Conservation (phyloP, 2,888 invertebrate genomes). For the Orthosia incerta region DNA sequence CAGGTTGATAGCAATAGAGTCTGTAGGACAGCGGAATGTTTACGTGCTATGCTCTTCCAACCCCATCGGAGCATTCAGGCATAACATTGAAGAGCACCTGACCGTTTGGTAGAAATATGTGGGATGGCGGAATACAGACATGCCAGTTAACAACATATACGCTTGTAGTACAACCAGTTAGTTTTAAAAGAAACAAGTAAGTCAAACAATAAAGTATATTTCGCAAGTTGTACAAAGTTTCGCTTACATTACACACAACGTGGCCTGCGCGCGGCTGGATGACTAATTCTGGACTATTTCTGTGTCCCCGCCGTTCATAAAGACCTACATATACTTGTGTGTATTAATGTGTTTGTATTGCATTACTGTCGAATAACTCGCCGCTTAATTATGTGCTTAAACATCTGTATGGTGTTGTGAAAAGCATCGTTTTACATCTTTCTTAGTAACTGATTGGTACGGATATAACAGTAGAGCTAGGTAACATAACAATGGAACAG, state of each 20-base stretch:
- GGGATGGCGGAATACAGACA: neutral
- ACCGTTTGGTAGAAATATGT: too few relatives aligned
- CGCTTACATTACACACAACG: slow-evolving; percentile 39
- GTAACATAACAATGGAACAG: neutral
- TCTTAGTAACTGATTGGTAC: slow-evolving; percentile 30
- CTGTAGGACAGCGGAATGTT: too few relatives aligned
- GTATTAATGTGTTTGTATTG: slow-evolving; percentile 57
- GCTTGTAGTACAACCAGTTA: neutral
- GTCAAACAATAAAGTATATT: slow-evolving; percentile 41
- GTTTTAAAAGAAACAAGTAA: slow-evolving; percentile 10
- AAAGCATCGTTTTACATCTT: slow-evolving; percentile 36
- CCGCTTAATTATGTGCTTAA: slow-evolving; percentile 56
- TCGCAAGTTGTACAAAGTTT: slow-evolving; percentile 57
- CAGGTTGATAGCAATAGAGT: too few relatives aligned
- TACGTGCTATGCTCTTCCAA: too few relatives aligned
- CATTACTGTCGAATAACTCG: slow-evolving; percentile 57
- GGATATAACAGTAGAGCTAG: slow-evolving; percentile 9
- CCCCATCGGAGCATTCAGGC: too few relatives aligned
- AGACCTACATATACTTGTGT: slow-evolving; percentile 45
- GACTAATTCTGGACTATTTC: slow-evolving; percentile 82
- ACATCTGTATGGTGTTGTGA: slow-evolving; percentile 47
- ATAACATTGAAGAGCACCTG: too few relatives aligned
- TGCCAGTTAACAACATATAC: neutral
- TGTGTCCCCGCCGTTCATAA: slow-evolving; percentile 70
- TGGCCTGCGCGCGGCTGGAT: slow-evolving; percentile 62